phyloP scores from a whole-genome alignment of 2,113 vertebrate genomes.

The Epinephelus cyanopodus region DNA sequence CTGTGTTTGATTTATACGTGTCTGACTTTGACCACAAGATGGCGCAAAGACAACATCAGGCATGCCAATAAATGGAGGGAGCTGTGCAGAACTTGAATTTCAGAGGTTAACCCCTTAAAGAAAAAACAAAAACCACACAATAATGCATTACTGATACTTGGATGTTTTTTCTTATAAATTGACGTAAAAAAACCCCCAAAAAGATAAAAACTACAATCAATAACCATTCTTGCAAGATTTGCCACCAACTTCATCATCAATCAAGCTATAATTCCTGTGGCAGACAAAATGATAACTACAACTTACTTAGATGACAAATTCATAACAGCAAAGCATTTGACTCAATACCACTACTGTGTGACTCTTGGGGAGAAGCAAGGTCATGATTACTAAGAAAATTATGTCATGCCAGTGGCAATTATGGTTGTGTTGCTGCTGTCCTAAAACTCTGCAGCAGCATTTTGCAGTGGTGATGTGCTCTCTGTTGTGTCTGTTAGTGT shows the following conservation, averaged over 20 bases:
- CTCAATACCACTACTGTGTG: no score
- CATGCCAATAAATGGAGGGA: neutral
- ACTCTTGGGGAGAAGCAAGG: neutral
- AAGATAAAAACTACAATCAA: no score
- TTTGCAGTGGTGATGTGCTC: neutral
- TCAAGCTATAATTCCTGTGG: neutral
- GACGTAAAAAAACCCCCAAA: neutral
- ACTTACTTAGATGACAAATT: neutral
- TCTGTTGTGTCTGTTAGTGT: neutral
- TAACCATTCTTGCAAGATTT: neutral
- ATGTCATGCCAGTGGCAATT: neutral
- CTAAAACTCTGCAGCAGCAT: conserved; percentile 3
- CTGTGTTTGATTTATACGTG: neutral
- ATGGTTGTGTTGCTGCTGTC: neutral
- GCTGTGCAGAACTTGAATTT: conserved; percentile 24
- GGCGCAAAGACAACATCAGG: conserved; percentile 39
- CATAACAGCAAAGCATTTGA: neutral
- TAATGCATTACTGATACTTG: neutral
- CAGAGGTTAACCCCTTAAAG: neutral
- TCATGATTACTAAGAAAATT: neutral
- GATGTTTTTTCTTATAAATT: neutral
- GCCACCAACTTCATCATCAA: neutral
- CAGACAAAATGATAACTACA: neutral
- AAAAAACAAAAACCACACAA: neutral
- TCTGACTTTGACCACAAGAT: conserved; percentile 59